A percentile compares a stretch with the other conserved stretches of the same genome.
Conservation (phyloP, 2,888 invertebrate species). For the Agriopis marginaria region DNA sequence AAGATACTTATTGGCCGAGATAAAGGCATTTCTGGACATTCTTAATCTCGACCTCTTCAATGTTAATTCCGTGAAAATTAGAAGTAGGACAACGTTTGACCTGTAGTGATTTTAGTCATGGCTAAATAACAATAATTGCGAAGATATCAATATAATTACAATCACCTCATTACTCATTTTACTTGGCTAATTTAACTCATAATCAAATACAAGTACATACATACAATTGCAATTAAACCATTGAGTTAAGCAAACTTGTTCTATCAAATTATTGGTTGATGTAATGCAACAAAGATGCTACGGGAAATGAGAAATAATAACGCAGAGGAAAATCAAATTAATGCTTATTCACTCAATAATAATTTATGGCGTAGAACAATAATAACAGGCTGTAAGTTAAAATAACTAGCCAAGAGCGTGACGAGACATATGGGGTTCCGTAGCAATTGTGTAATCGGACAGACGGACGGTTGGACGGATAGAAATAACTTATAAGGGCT, state of each 20-base stretch:
- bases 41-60: too few species aligned
- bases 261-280: conserved; percentile 3
- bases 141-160: neutral
- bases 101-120: too few species aligned
- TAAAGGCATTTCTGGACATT: too few species aligned
- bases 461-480: too few species aligned
- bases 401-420: neutral
- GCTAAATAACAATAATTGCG: neutral
- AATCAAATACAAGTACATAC: neutral
- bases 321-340: conserved; percentile 13
- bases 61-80: too few species aligned
- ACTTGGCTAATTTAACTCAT: neutral
- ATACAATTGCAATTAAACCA: neutral
- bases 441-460: too few species aligned
- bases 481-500: too few species aligned
- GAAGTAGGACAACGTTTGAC: too few species aligned
- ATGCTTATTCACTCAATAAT: conserved; percentile 21
- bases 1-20: too few species aligned
- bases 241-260: neutral
- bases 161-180: neutral
- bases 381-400: conserved; percentile 16
- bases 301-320: conserved; percentile 17
- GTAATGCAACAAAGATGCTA: conserved; percentile 24
- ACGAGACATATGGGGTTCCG: too few species aligned
- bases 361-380: conserved; percentile 24